Conservation (phyloP, 2,797 vertebrate species). For the Amphiprion clarkii region DNA sequence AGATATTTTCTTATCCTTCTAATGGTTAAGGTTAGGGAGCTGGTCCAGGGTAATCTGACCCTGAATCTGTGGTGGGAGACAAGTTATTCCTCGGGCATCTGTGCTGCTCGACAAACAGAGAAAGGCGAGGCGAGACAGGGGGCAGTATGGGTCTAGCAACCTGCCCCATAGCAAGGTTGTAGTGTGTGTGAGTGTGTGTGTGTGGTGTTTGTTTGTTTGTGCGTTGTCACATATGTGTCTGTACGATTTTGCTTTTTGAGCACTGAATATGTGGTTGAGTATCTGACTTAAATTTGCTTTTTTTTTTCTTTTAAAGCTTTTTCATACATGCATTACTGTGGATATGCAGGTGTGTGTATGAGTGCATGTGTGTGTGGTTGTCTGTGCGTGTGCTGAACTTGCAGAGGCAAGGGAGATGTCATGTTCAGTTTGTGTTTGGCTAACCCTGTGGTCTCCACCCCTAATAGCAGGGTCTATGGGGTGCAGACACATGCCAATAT, state of each 20-base stretch:
- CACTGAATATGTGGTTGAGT: conserved; percentile 34
- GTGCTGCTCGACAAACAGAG: conserved; percentile 75
- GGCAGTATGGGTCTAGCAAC: conserved; percentile 82
- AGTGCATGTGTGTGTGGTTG: neutral
- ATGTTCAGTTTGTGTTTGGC: conserved; percentile 89
- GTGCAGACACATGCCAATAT: conserved; percentile 87
- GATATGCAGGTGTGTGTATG: conserved; percentile 28
- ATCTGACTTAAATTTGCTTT: conserved; percentile 21
- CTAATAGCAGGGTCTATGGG: conserved; percentile 85
- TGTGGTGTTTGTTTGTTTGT: conserved; percentile 30
- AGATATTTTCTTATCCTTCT: conserved; percentile 84
- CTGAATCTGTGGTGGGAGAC: conserved; percentile 82
- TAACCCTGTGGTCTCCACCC: conserved; percentile 86
- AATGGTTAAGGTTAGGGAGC: conserved; percentile 83
- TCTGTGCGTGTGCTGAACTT: conserved; percentile 48
- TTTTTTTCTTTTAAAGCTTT: neutral
- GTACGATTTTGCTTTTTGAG: conserved; percentile 11
- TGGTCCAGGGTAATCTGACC: conserved; percentile 82
- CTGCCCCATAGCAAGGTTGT: conserved; percentile 76
- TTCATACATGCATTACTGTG: conserved; percentile 21
- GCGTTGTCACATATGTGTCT: conserved; percentile 20
- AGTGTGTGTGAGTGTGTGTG: conserved; percentile 26
- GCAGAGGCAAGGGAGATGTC: conserved; percentile 82
- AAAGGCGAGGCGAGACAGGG: conserved; percentile 83
- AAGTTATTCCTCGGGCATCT: conserved; percentile 79